A percentile compares a stretch with the other conserved stretches of the same genome.
These are phyloP conservation scores for Drosophila quasianomalipes DNA, from an alignment of 2,888 invertebrate genomes.

Conservation along the genomic window DNA sequence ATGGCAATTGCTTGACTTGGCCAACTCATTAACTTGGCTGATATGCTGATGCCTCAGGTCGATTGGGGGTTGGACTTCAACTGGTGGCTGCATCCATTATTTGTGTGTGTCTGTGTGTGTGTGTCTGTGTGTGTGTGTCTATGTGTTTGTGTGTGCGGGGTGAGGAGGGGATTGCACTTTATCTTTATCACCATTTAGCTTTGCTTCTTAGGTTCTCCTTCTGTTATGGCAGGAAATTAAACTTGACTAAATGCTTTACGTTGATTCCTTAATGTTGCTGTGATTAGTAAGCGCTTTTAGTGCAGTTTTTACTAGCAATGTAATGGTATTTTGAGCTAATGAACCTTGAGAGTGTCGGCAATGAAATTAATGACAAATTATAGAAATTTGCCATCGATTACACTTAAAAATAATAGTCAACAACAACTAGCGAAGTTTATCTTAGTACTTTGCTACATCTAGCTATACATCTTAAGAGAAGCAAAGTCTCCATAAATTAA, in stretches of 20 bases:
- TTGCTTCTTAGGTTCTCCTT: slow-evolving; percentile 6
- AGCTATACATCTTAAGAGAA: neutral
- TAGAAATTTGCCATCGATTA: neutral
- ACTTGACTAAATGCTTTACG: slow-evolving; percentile 70
- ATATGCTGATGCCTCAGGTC: slow-evolving; percentile 30
- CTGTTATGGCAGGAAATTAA: slow-evolving; percentile 65
- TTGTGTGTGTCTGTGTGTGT: neutral
- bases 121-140: neutral
- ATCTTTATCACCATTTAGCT: slow-evolving; percentile 17
- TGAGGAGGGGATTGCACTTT: neutral
- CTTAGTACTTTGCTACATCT: neutral
- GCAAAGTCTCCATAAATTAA: no score
- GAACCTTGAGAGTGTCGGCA: neutral
- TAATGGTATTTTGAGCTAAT: slow-evolving; percentile 14
- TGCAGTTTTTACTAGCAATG: neutral
- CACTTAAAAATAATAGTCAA: neutral
- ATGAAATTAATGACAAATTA: neutral
- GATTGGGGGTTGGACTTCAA: neutral
- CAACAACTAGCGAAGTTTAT: neutral
- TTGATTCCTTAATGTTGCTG: slow-evolving; percentile 57
- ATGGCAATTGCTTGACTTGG: neutral
- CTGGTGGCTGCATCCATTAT: neutral
- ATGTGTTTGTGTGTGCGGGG: neutral
- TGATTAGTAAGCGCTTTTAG: slow-evolving; percentile 55
- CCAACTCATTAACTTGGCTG: slow-evolving; percentile 54